phyloP scores from a whole-genome alignment of 2,888 invertebrate species.

The Ryuthela nishihirai region DNA sequence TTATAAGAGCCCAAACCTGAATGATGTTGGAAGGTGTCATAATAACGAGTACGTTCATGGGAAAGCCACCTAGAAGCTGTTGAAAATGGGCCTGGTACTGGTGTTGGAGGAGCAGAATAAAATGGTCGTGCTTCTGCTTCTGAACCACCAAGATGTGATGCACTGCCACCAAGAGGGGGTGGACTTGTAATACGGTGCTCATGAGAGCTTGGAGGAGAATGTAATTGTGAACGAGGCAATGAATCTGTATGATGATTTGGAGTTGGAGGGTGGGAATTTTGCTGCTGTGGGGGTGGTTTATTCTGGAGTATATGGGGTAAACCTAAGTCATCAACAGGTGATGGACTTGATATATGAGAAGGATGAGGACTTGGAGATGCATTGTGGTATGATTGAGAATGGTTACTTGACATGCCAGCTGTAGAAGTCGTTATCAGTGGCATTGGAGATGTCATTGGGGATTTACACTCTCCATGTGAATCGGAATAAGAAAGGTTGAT shows the following conservation, averaged over 20 bases:
- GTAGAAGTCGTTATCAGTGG: conserved; percentile 26
- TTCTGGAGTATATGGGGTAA: conserved; percentile 29
- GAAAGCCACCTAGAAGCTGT: conserved; percentile 33
- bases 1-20: conserved; percentile 34
- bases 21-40: conserved; percentile 35
- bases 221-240: conserved; percentile 16
- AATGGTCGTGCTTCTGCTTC: conserved; percentile 32
- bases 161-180: conserved; percentile 7
- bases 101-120: conserved; percentile 37
- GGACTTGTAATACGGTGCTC: conserved; percentile 19
- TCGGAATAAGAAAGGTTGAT: conserved; percentile 29
- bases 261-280: conserved; percentile 34
- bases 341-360: conserved; percentile 29
- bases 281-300: conserved; percentile 10
- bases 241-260: conserved; percentile 21
- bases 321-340: conserved; percentile 28
- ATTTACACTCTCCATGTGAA: conserved; percentile 22
- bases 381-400: conserved; percentile 28
- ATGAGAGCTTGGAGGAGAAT: conserved; percentile 18
- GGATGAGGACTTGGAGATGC: conserved; percentile 30
- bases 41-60: conserved; percentile 29
- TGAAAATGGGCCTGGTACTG: conserved; percentile 30
- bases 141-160: conserved; percentile 2
- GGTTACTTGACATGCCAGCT: conserved; percentile 19
- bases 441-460: conserved; percentile 31